Conservation (phyloP, 2,888 invertebrate species). For the Agonopterix arenella region DNA sequence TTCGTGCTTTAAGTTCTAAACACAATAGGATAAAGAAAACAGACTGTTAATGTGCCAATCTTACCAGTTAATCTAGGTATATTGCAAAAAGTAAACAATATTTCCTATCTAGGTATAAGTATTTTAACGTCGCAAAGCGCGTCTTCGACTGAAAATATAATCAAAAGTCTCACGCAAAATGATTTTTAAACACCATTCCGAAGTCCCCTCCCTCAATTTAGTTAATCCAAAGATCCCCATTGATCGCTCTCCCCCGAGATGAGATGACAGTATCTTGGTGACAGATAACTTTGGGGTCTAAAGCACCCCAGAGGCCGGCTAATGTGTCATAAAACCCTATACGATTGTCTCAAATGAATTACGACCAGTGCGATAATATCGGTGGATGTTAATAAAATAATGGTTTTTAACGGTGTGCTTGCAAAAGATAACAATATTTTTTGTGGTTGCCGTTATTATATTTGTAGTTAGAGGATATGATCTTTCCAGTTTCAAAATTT, state of each 20-base stretch:
- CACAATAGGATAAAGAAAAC: too few species aligned
- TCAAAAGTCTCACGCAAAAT: background rate
- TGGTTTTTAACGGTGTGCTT: slow-evolving; percentile 6
- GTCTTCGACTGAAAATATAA: too few species aligned
- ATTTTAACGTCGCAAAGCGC: too few species aligned
- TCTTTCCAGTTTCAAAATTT: too few species aligned
- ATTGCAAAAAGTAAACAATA: too few species aligned
- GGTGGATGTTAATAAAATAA: slow-evolving; percentile 40
- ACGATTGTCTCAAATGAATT: slow-evolving; percentile 61
- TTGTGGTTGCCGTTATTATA: too few species aligned
- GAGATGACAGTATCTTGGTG: slow-evolving; percentile 65
- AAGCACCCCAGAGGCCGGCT: slow-evolving; percentile 34
- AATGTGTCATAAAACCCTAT: slow-evolving; percentile 70
- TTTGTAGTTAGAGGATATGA: too few species aligned
- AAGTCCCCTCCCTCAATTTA: slow-evolving; percentile 1
- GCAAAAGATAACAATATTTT: too few species aligned
- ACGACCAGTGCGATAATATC: slow-evolving; percentile 35
- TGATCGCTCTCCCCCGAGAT: slow-evolving; percentile 43
- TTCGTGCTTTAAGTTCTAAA: too few species aligned
- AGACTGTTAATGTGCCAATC: too few species aligned
- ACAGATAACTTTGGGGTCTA: slow-evolving; percentile 50
- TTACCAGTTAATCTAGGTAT: too few species aligned
- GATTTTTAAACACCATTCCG: background rate
- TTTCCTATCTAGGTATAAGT: too few species aligned
- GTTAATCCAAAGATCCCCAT: slow-evolving; percentile 25